Evolutionary conservation across 1,140 invertebrate species (phyloP).

Genomic region (Tetragnatha versicolor): DNA sequence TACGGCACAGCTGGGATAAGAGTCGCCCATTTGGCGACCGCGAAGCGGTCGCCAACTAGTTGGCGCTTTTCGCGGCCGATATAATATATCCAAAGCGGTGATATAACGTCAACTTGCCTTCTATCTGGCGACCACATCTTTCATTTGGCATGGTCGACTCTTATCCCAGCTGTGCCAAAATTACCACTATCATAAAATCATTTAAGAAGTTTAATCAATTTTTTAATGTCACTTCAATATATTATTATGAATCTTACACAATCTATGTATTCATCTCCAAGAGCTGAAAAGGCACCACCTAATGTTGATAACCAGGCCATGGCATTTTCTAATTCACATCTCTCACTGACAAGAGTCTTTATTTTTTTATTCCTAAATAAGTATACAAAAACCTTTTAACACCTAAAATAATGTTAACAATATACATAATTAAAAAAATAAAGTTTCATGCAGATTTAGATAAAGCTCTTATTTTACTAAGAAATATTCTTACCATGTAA

Average conservation of each 20-base stretch:
- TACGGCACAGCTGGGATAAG: not conserved
- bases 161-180: too few species aligned
- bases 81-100: not conserved
- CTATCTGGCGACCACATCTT: too few species aligned
- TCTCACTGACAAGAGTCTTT: constrained; percentile 59
- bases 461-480: not conserved
- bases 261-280: constrained; percentile 82
- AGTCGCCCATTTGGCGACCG: too few species aligned
- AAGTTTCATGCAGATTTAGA: not conserved
- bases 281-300: constrained; percentile 90
- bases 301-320: constrained; percentile 96
- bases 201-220: not conserved
- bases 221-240: not conserved
- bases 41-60: too few species aligned
- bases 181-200: not conserved
- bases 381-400: constrained; percentile 6
- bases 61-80: not conserved
- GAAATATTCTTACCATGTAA: constrained; percentile 65
- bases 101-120: too few species aligned
- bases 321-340: constrained; percentile 78
- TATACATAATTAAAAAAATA: not conserved
- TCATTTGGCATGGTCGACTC: too few species aligned
- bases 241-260: constrained; percentile 72
- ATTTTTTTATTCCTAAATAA: constrained; percentile 62
- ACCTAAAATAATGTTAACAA: not conserved